phyloP scores from a whole-genome alignment of 2,797 vertebrate genomes.

The Vireo griseus region DNA sequence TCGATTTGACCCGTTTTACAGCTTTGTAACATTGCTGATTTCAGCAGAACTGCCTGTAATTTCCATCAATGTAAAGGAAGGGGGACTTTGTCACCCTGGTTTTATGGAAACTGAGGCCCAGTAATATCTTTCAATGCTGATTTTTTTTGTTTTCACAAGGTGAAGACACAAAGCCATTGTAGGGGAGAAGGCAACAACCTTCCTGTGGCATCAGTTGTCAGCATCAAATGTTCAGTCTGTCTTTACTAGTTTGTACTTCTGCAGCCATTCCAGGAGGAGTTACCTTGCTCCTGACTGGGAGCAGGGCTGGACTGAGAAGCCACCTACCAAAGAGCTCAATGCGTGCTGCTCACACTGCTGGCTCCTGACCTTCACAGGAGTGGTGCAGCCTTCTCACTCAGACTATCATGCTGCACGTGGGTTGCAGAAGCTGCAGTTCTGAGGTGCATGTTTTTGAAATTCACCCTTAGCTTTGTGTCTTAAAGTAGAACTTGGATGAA shows the following conservation, averaged over 20 bases:
- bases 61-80: background rate
- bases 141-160: background rate
- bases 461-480: background rate
- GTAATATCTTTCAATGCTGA: background rate
- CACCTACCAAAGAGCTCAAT: background rate
- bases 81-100: background rate
- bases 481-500: background rate
- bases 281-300: background rate
- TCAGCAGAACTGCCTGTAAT: background rate
- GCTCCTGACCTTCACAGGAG: background rate
- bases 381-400: background rate
- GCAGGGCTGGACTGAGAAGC: background rate
- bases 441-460: constrained; percentile 5
- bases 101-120: background rate
- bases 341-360: background rate
- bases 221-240: background rate
- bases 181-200: background rate
- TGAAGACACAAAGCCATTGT: background rate
- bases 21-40: background rate
- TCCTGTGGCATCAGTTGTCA: background rate
- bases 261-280: constrained; percentile 1
- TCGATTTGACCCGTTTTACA: background rate
- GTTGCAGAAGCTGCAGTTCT: background rate
- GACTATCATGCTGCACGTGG: background rate
- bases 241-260: background rate